phyloP scores from a whole-genome alignment of 2,888 invertebrate genomes.

The Notodonta ziczac region DNA sequence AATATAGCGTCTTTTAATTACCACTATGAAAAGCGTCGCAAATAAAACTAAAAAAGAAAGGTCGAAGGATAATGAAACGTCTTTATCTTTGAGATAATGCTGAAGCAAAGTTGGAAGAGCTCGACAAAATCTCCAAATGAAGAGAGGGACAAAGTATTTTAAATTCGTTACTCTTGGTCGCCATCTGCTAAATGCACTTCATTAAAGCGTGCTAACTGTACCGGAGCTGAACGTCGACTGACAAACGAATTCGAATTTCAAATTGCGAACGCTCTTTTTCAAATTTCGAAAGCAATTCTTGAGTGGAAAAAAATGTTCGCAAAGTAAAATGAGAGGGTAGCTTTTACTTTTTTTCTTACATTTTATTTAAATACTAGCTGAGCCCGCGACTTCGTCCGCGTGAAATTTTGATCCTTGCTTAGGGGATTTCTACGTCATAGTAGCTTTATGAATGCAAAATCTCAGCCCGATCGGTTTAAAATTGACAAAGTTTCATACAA shows the following conservation, averaged over 20 bases:
- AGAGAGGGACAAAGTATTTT: slow-evolving; percentile 63
- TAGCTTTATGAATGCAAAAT: too few relatives aligned
- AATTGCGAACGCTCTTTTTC: slow-evolving; percentile 62
- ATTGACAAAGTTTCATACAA: too few relatives aligned
- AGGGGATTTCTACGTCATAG: too few relatives aligned
- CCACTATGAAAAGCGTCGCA: slow-evolving; percentile 46
- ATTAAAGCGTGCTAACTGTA: slow-evolving; percentile 67
- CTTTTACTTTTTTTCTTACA: too few relatives aligned
- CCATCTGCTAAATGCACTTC: slow-evolving; percentile 74
- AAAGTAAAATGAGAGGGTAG: slow-evolving; percentile 34
- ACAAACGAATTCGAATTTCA: slow-evolving; percentile 66
- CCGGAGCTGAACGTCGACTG: slow-evolving; percentile 52
- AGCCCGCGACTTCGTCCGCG: too few relatives aligned
- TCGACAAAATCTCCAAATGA: slow-evolving; percentile 59
- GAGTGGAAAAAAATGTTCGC: slow-evolving; percentile 39
- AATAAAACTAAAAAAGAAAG: slow-evolving; percentile 46
- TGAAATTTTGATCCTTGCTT: too few relatives aligned
- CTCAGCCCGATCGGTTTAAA: too few relatives aligned
- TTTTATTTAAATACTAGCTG: too few relatives aligned
- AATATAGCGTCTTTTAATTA: slow-evolving; percentile 54
- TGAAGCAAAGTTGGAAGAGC: slow-evolving; percentile 47
- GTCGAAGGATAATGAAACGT: slow-evolving; percentile 66
- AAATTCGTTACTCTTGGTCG: slow-evolving; percentile 62
- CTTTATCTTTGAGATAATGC: slow-evolving; percentile 63
- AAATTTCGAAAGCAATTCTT: slow-evolving; percentile 58